Evolutionary conservation across 2,888 invertebrate species (phyloP).

Genomic region (Helobdella robusta): DNA sequence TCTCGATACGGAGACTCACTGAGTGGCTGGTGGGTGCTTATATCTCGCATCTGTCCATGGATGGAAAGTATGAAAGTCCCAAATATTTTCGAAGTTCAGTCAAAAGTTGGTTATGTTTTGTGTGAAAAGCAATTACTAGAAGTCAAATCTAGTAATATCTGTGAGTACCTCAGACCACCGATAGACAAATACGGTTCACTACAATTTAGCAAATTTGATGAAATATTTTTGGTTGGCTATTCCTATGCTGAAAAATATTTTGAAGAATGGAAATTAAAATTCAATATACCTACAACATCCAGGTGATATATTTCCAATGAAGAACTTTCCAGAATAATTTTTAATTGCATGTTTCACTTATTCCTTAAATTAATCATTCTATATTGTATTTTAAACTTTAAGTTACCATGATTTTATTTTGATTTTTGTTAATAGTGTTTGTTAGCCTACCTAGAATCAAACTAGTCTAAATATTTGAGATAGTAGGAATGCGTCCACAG

Average conservation of each 20-base stretch:
- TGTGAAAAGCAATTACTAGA: constrained; percentile 20
- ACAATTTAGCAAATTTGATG: constrained; percentile 27
- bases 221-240: constrained; percentile 22
- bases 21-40: constrained; percentile 27
- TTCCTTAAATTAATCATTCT: too few species aligned
- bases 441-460: too few species aligned
- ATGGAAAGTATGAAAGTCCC: constrained; percentile 16
- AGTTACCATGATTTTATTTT: too few species aligned
- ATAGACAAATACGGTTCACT: constrained; percentile 24
- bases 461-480: too few species aligned
- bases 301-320: too few species aligned
- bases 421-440: too few species aligned
- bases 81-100: constrained; percentile 24
- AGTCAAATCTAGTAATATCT: constrained; percentile 14
- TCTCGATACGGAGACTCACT: constrained; percentile 24
- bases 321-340: too few species aligned
- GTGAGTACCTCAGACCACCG: constrained; percentile 25
- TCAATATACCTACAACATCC: too few species aligned
- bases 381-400: too few species aligned
- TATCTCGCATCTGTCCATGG: constrained; percentile 20
- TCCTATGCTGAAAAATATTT: constrained; percentile 16
- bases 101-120: constrained; percentile 24
- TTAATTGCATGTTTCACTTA: too few species aligned
- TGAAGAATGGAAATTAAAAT: not conserved
- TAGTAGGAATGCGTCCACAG: too few species aligned